Base-by-base conservation (phyloP, 2,113 vertebrate genomes). In the Climacteris rufus region DNA sequence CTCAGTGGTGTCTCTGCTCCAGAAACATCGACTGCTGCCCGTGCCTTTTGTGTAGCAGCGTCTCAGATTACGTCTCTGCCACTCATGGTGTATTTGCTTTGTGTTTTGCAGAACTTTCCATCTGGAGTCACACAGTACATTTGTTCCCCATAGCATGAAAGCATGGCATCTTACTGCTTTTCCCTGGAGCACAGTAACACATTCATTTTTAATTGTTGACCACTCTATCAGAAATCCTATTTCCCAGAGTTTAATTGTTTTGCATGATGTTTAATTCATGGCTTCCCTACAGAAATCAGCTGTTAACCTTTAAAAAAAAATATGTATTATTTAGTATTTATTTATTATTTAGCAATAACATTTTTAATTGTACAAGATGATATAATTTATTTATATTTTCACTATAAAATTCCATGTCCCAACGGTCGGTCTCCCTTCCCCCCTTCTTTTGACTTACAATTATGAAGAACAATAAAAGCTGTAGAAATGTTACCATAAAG, bases 181-280 rank as follows among this genome's bases (percentile, higher is more conserved):
- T 93, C 94, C 93, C 94, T 87, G 80, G 92, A 94, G 90, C 75
- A 56, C n/a, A 90, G 60, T 24, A 84, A 6, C 80, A 68, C 93
- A 97, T 96, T 82, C 88, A 97, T 97, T 96, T 96, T 97, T 96
- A 96, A 97, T 96, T 93, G 86, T 79, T 95, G 96, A 90, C 96
- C 94, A 90, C 60, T 94, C 52, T 83, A 90, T 95, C 83, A 86
- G 86, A 94, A 96, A 91, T 93, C 54, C 88, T 90, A 53, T 94
- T 97, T 96, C 94, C 93, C 79, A 90, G 93, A 92, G 88, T 95
- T 93, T 95, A 96, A 96, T 96, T 97, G 94, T 96, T 96, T 93
- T 93, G 79, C 88, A 18, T 71, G 61, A 96, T 97, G 77, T 94
- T 96, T 97, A 95, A 97, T 97, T 97, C 94, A 97, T 96, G 53